Conservation (phyloP, 2,888 invertebrate genomes). For the Carabus problematicus region DNA sequence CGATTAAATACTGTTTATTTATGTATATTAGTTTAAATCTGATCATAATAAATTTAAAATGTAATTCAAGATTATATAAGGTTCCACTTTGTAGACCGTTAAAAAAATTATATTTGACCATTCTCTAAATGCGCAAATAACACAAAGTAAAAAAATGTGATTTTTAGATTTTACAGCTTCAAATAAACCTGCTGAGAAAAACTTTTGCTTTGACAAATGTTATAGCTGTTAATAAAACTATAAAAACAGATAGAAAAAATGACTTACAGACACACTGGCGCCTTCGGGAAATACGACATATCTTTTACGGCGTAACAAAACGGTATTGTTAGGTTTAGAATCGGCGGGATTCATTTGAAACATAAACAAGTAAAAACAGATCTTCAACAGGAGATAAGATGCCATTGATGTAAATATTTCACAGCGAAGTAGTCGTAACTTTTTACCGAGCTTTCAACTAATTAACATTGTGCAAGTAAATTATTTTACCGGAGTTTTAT, state of each 20-base stretch:
- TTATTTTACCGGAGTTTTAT: too few relatives aligned
- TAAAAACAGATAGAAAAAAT: conserved; percentile 18
- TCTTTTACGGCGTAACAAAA: conserved; percentile 66
- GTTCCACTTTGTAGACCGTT: too few relatives aligned
- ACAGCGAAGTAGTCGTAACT: neutral
- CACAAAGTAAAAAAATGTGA: too few relatives aligned
- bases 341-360: conserved; percentile 39
- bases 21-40: too few relatives aligned
- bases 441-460: too few relatives aligned
- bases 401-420: conserved; percentile 10
- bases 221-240: conserved; percentile 32
- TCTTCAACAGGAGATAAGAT: conserved; percentile 13
- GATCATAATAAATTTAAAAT: too few relatives aligned
- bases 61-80: too few relatives aligned
- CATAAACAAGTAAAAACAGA: conserved; percentile 20
- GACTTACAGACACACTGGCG: conserved; percentile 40
- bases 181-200: conserved; percentile 11
- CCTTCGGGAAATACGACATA: conserved; percentile 76
- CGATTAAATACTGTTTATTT: too few relatives aligned
- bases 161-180: conserved; percentile 8
- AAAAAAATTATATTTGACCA: too few relatives aligned
- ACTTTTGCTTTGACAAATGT: conserved; percentile 14
- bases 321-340: conserved; percentile 48
- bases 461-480: too few relatives aligned
- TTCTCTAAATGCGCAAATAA: too few relatives aligned